Evolutionary conservation across 2,797 vertebrate species (phyloP), one percentile per base, ranked within the genome.

Genomic region (Spea hammondii): DNA sequence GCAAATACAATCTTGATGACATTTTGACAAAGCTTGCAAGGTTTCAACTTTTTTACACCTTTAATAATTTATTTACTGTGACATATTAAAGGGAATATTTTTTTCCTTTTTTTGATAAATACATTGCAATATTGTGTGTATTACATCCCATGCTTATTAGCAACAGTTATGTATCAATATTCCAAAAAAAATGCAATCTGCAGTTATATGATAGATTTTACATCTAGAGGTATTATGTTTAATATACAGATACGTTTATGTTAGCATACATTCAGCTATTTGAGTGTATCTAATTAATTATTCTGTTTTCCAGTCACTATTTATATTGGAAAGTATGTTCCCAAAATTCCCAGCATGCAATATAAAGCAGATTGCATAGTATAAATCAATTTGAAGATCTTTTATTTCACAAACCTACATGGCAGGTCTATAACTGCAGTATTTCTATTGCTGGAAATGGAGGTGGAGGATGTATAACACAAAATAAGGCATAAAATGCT

Each of bases 11-110:
- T 89, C 89, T 90, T 89, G 88, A 88, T 93, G 92, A 93, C 91
- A 92, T 87, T 92, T 91, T 92, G 91, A 92, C 90, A 93, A 91
- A 91, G 89, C 91, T 91, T 92, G 90, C 87, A 89, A 91, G 88
- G 84, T 86, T 88, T 86, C 86, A 86, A 77, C 76, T 79, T 73
- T 32, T 73, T 14, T 73, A 47, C 53, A 72, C 82, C 79, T 77
- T 83, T 82, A 14, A 3, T 77, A 67, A 79, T 46, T 66, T 68
- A 65, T 62, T 76, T 81, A 72, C 83, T 77, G 83, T 86, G 65
- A 54, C 86, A 87, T 86, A 78, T 89, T 88, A 87, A 88, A 88
- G 88, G 89, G 84, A 87, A 85, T 83, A 71, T 83, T 10, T 57
- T 62, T 85, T 68, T 57, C 60, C 72, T 72, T 85, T 85, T 85